Conservation (phyloP, 1,140 invertebrate species). For the Fopius arisanus region DNA sequence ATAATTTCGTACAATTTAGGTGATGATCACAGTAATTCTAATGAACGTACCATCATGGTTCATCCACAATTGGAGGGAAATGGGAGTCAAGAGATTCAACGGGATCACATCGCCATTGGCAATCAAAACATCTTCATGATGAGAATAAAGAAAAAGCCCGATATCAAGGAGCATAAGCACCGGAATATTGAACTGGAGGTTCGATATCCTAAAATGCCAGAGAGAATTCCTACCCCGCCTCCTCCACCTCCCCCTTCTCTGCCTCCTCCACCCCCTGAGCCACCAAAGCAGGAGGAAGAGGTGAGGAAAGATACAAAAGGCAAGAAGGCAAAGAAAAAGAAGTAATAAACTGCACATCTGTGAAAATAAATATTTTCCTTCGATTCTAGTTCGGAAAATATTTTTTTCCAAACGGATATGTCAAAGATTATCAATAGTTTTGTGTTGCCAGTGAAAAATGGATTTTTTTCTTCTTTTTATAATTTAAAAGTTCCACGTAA, state of each 20-base stretch:
- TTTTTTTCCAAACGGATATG: not conserved
- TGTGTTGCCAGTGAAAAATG: too few species aligned
- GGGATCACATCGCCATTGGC: slow-evolving; percentile 46
- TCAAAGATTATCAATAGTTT: not conserved
- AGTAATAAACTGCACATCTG: too few species aligned
- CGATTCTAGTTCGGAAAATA: too few species aligned
- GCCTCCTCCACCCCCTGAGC: not conserved
- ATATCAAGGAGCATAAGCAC: slow-evolving; percentile 33
- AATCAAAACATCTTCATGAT: slow-evolving; percentile 53
- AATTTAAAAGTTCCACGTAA: not conserved
- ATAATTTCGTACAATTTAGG: slow-evolving; percentile 29
- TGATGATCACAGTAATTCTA: slow-evolving; percentile 29
- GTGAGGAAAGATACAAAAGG: slow-evolving; percentile 14
- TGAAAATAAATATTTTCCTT: too few species aligned
- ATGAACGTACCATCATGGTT: slow-evolving; percentile 50
- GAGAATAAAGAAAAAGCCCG: slow-evolving; percentile 50
- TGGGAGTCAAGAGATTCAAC: slow-evolving; percentile 48
- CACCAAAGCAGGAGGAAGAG: slow-evolving; percentile 4
- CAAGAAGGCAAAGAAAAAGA: not conserved
- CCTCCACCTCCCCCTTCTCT: not conserved
- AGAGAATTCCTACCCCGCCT: slow-evolving; percentile 39
- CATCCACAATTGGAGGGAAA: slow-evolving; percentile 43
- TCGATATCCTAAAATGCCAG: slow-evolving; percentile 52
- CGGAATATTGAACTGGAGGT: slow-evolving; percentile 57
- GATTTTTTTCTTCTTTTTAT: not conserved